Percentiles rank a stretch among this genome's conserved stretches.
Evolutionary conservation across 2,113 vertebrate species (phyloP).

Genomic region (Circaetus cinerascens): DNA sequence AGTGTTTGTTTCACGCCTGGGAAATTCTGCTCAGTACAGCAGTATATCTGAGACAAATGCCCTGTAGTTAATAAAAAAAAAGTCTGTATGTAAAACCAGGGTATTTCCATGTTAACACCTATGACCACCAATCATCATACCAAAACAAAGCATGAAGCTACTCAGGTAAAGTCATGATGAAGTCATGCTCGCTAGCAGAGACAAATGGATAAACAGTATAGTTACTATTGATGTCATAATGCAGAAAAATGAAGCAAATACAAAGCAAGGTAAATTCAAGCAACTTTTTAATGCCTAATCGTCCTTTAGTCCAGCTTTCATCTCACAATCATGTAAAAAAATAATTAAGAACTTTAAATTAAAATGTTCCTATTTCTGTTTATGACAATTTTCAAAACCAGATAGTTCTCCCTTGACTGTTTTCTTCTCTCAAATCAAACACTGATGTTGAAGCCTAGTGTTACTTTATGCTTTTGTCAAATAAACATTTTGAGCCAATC

Average conservation of each 20-base stretch:
- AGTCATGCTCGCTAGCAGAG: not conserved
- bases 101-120: not conserved
- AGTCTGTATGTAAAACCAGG: not conserved
- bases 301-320: not conserved
- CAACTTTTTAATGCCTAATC: not conserved
- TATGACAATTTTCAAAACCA: not conserved
- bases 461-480: conserved; percentile 48
- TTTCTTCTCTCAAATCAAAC: not conserved
- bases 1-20: not conserved
- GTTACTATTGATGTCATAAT: not conserved
- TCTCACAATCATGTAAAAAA: not conserved
- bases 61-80: not conserved
- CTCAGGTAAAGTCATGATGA: not conserved
- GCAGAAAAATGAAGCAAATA: not conserved
- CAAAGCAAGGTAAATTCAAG: not conserved
- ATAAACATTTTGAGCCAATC: conserved; percentile 88
- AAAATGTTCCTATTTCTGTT: not conserved
- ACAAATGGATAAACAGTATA: not conserved
- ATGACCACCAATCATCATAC: not conserved
- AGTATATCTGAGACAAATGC: not conserved
- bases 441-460: not conserved
- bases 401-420: not conserved
- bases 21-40: not conserved
- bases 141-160: not conserved
- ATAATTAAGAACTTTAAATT: conserved; percentile 31